Evolutionary conservation across 2,797 vertebrate species (phyloP), one percentile per base, ranked within the genome.

Genomic region (Hipposideros larvatus): DNA sequence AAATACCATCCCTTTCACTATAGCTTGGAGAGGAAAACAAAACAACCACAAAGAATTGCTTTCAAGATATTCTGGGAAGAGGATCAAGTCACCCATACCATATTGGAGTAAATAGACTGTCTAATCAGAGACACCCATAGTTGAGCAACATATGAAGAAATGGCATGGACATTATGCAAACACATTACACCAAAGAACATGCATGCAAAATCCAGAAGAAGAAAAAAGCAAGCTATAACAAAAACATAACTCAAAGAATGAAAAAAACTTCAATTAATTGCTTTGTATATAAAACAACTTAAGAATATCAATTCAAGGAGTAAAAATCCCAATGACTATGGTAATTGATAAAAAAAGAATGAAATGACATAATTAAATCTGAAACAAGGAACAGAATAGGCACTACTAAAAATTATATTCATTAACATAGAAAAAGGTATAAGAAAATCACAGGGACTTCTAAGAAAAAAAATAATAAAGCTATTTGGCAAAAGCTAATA

Each of bases 351-450:
- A 94, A 68, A 68, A 94, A 28, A 93, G 41, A 90, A 80, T 85
- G 11, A 93, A 73, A 82, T 65, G 26, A 88, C 26, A 95, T 59
- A 19, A 79, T 87, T 66, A 61, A 75, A 88, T 43, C 41, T 92
- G 34, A 97, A 96, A 79, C 21, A 77, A 91, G 74, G 13, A 91
- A 73, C 53, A 89, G 59, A 77, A 77, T 13, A 73, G 14, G 85
- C 43, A 88, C 5, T 46, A 28, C 19, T 85, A 26, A 89, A 93
- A 88, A 46, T 90, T 18, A 3, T 46, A 53, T 77, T 53, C 65
- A n/a, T 70, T 90, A 91, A 94, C 11, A 77, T 3, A 80, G 59
- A 75, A 87, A 87, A 73, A 7, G 26, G 6, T 16, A 31, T 53
- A 75, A 71, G 15, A 51, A 46, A 82, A 59, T 19, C 16, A 59